Percentiles rank a stretch among this genome's conserved stretches.
phyloP scores from a whole-genome alignment of 2,888 invertebrate genomes.

The Hofmannophila pseudospretella region DNA sequence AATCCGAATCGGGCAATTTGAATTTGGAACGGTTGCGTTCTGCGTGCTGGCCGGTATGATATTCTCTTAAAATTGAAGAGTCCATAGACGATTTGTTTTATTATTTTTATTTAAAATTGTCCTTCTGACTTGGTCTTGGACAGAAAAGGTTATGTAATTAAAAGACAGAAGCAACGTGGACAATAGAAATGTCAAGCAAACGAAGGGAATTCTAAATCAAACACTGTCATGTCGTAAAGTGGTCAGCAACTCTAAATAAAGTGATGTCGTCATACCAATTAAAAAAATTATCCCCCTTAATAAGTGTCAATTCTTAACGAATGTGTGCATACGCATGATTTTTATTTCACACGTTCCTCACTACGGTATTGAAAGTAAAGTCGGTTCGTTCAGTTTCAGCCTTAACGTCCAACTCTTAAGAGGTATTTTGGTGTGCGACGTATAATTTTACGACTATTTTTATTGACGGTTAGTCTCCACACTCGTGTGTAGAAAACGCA shows the following conservation, averaged over 20 bases:
- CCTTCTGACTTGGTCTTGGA: not conserved
- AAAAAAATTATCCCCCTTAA: constrained; percentile 76
- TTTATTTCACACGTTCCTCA: constrained; percentile 72
- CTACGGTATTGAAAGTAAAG: constrained; percentile 37
- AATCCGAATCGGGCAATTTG: constrained; percentile 68
- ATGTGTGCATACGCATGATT: constrained; percentile 76
- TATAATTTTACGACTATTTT: constrained; percentile 69
- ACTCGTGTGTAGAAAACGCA: constrained; percentile 59
- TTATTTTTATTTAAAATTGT: constrained; percentile 4
- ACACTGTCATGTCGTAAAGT: constrained; percentile 50
- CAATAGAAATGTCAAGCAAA: constrained; percentile 11
- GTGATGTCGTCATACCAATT: constrained; percentile 76
- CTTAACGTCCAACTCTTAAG: constrained; percentile 30
- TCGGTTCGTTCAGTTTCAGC: constrained; percentile 23
- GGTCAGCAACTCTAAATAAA: constrained; percentile 60
- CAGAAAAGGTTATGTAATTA: not conserved
- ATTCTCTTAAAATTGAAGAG: constrained; percentile 1
- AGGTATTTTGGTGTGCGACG: constrained; percentile 33
- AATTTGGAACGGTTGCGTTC: constrained; percentile 65
- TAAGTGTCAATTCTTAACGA: constrained; percentile 78
- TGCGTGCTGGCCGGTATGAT: constrained; percentile 27
- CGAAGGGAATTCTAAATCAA: constrained; percentile 62
- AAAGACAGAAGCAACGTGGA: not conserved
- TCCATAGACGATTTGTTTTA: constrained; percentile 7
- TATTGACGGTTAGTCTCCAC: constrained; percentile 74